phyloP scores from a whole-genome alignment of 2,797 vertebrate genomes.

The Hyperoplus immaculatus region DNA sequence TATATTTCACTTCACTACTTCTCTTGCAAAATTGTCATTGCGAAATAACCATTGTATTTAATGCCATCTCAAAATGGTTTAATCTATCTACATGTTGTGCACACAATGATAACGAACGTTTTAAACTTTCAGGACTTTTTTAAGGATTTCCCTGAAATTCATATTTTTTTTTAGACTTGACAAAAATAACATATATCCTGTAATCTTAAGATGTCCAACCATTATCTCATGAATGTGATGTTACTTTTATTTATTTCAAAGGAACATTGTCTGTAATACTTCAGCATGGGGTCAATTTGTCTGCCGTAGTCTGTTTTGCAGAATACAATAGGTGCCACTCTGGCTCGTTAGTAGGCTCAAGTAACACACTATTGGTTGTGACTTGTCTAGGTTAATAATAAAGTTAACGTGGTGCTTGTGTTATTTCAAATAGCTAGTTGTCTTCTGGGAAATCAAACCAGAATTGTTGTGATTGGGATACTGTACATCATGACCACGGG shows the following conservation, averaged over 20 bases:
- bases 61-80: background rate
- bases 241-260: too few species aligned
- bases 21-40: background rate
- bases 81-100: too few species aligned
- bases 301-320: too few species aligned
- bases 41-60: background rate
- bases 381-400: background rate
- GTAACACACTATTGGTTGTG: background rate
- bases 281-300: too few species aligned
- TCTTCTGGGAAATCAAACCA: slow-evolving; percentile 6
- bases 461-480: background rate
- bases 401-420: background rate
- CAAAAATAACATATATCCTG: background rate
- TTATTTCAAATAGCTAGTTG: background rate
- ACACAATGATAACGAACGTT: too few species aligned
- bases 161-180: background rate
- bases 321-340: too few species aligned
- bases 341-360: too few species aligned
- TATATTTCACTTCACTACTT: background rate
- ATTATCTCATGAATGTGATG: background rate
- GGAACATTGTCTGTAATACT: too few species aligned
- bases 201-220: background rate
- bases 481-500: background rate
- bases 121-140: background rate
- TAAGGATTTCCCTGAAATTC: background rate